Conservation (phyloP, 1,140 invertebrate species). For the Latrodectus geometricus region DNA sequence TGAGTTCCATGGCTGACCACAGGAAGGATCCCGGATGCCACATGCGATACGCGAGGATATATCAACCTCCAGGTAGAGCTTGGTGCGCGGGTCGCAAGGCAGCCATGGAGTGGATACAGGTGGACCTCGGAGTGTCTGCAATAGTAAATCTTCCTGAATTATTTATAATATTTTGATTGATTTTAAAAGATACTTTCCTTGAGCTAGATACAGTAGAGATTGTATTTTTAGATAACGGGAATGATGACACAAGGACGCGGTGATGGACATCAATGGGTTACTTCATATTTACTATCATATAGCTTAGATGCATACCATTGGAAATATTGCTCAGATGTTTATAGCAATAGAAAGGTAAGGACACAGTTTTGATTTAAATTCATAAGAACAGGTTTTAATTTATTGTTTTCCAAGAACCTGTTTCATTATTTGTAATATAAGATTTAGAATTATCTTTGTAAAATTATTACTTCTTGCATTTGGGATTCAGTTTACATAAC, state of each 20-base stretch:
- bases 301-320: slow-evolving; percentile 73
- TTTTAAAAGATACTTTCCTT: no score
- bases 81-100: slow-evolving; percentile 73
- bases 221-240: slow-evolving; percentile 70
- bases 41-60: slow-evolving; percentile 73
- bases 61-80: slow-evolving; percentile 71
- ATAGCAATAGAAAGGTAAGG: slow-evolving; percentile 71
- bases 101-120: slow-evolving; percentile 74
- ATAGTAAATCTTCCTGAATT: slow-evolving; percentile 67
- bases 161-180: no score
- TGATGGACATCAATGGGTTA: slow-evolving; percentile 73
- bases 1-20: slow-evolving; percentile 71
- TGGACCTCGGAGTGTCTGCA: slow-evolving; percentile 71
- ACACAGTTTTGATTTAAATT: neutral
- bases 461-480: no score
- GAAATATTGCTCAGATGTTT: slow-evolving; percentile 71
- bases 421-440: no score
- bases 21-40: slow-evolving; percentile 72
- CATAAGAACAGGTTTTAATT: no score
- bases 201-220: no score
- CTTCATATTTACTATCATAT: slow-evolving; percentile 72
- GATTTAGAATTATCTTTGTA: no score
- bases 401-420: no score
- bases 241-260: slow-evolving; percentile 73
- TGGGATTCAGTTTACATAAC: no score